Evolutionary conservation across 2,113 vertebrate genomes (phyloP).

Genomic region (Deroptyus accipitrinus): DNA sequence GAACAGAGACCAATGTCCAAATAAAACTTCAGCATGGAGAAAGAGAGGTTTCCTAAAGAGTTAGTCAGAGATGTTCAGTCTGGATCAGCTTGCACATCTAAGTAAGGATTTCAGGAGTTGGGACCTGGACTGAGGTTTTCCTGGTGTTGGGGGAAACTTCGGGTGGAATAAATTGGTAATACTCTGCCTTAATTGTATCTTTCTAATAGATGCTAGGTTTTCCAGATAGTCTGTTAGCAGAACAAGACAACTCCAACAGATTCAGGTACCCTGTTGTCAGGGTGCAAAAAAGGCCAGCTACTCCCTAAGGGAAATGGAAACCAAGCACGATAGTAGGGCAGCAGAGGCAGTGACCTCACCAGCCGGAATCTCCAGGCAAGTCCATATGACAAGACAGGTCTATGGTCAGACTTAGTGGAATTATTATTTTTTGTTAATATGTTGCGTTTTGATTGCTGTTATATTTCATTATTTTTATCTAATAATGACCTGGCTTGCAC

Average conservation of each 20-base stretch:
- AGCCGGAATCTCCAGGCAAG: not conserved
- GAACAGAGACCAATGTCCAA: not conserved
- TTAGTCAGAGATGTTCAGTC: not conserved
- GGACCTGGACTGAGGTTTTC: not conserved
- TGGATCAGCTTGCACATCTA: not conserved
- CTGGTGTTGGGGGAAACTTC: not conserved
- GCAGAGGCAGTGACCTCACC: not conserved
- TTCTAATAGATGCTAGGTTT: not conserved
- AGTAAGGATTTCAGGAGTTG: not conserved
- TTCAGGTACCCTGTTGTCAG: not conserved
- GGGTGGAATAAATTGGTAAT: not conserved
- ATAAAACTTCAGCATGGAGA: not conserved
- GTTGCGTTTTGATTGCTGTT: not conserved
- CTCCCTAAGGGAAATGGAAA: not conserved
- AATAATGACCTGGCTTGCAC: too few species aligned
- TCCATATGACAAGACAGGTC: not conserved
- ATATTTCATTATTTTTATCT: not conserved
- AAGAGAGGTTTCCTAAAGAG: not conserved
- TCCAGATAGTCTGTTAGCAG: not conserved
- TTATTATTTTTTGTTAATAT: not conserved
- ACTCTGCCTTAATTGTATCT: not conserved
- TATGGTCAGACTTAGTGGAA: not conserved
- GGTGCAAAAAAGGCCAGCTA: not conserved
- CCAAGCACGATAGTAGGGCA: accelerated
- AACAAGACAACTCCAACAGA: not conserved